A percentile compares a stretch with the other conserved stretches of the same genome.
These are phyloP conservation scores for Harpagifer antarcticus DNA, from an alignment of 2,797 vertebrate species.

Conservation along the genomic window DNA sequence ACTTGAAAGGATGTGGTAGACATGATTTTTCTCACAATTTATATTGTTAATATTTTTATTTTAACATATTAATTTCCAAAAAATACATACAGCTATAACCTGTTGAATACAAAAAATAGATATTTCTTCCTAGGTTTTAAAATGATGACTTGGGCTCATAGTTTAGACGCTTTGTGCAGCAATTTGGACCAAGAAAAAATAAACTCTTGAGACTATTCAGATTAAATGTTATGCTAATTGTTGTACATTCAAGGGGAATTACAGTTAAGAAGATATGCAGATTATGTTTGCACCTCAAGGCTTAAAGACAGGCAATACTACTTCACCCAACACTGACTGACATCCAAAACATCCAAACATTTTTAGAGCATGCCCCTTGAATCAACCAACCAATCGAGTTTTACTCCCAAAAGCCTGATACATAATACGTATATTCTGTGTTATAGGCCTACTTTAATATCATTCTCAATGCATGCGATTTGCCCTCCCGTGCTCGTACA, in stretches of 20 bases:
- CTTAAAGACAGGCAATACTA: neutral
- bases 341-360: neutral
- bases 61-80: neutral
- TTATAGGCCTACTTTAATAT: neutral
- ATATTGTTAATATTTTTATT: neutral
- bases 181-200: constrained; percentile 86
- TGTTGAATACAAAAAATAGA: neutral
- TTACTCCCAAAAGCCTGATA: neutral
- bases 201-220: constrained; percentile 74
- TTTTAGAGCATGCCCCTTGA: constrained; percentile 16
- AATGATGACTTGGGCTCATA: neutral
- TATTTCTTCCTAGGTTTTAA: neutral
- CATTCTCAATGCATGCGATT: neutral
- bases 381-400: neutral
- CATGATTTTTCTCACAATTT: neutral
- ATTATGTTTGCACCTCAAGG: neutral
- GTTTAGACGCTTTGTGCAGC: constrained; percentile 69
- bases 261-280: neutral
- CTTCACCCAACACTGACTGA: too few relatives aligned
- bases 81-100: neutral
- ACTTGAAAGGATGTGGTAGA: neutral
- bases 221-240: constrained; percentile 87
- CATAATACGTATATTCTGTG: neutral
- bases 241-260: constrained; percentile 28
- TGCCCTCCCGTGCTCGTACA: constrained; percentile 18